Base-by-base conservation (phyloP, 2,113 vertebrate genomes). In the Oriolus oriolus region DNA sequence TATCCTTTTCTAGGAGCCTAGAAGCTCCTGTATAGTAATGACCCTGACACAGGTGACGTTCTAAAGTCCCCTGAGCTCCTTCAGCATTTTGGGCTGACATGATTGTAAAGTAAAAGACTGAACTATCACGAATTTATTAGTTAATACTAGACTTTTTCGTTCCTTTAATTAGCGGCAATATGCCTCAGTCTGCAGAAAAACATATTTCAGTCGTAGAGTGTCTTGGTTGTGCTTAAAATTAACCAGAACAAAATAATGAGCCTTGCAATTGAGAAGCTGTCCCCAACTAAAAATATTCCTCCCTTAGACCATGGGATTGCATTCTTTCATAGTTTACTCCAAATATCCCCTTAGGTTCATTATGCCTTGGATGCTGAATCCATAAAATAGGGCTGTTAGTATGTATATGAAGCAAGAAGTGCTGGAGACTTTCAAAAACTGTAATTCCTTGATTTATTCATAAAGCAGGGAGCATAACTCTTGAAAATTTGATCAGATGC, bases 401-500 rank as follows among this genome's bases (percentile, higher is more conserved):
- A 42, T 16, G n/a, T 87, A 35, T 33, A 28, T 10, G 24, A 93
- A 59, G 60, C 85, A 44, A 63, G 77, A 27, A 65, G 47, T 64
- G 79, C 93, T 47, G 31, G 84, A 88, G 92, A 52, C 92, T 89
- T 89, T 39, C 9, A 90, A 39, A 96, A 90, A 2, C 69, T 53
- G 1, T 92, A 84, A 90, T 96, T 90, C 80, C 69, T 84, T 94
- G 61, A 89, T 86, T 96, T 95, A 93, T 97, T 95, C 86, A 96
- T 96, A 90, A 94, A 89, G 88, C 60, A 73, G 73, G 79, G 85
- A 94, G 80, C 23, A 7, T 56, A 93, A 93, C 86, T 94, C 80
- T 35, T 96, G 80, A 93, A 96, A 96, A 89, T 95, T 96, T 96
- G 88, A 97, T 96, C 95, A 96, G 93, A 61, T 93, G 92, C 95